phyloP scores from a whole-genome alignment of 37 sponge, comb jelly and placozoan genomes.

The Cliona cf. orientalis region DNA sequence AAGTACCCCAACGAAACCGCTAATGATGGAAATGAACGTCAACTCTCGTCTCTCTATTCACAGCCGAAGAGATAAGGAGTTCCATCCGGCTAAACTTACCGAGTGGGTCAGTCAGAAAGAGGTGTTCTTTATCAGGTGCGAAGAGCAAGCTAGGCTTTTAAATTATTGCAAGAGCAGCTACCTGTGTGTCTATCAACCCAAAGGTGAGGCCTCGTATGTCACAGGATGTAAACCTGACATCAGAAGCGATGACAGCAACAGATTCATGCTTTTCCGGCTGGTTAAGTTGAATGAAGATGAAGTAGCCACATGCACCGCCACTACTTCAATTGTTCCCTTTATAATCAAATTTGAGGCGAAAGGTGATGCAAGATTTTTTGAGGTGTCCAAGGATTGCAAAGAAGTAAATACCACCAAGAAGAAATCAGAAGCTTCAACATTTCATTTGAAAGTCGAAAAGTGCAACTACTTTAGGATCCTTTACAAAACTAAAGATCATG shows the following conservation, averaged over 20 bases:
- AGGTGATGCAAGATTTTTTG: too few species aligned
- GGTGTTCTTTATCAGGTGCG: neutral
- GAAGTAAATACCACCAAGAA: too few species aligned
- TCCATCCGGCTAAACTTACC: neutral
- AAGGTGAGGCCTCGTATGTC: too few species aligned
- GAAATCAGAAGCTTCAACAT: too few species aligned
- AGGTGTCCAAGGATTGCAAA: too few species aligned
- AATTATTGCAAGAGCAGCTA: neutral
- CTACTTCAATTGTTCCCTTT: too few species aligned
- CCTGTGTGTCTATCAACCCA: neutral
- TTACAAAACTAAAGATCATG: too few species aligned
- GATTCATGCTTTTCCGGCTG: neutral
- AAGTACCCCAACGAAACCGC: neutral
- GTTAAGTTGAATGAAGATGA: neutral
- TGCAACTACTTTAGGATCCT: too few species aligned
- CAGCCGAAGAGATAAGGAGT: neutral
- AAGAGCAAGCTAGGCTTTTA: neutral
- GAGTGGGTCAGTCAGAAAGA: neutral
- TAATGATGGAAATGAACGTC: neutral
- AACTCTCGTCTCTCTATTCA: neutral
- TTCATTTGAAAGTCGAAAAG: too few species aligned
- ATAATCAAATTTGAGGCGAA: too few species aligned
- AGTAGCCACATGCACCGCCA: too few species aligned
- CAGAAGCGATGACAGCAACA: neutral
- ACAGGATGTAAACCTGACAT: neutral